Percentiles rank a stretch among this genome's conserved stretches.
Conservation (phyloP, 2,888 invertebrate genomes). For the Clitarchus hookeri region DNA sequence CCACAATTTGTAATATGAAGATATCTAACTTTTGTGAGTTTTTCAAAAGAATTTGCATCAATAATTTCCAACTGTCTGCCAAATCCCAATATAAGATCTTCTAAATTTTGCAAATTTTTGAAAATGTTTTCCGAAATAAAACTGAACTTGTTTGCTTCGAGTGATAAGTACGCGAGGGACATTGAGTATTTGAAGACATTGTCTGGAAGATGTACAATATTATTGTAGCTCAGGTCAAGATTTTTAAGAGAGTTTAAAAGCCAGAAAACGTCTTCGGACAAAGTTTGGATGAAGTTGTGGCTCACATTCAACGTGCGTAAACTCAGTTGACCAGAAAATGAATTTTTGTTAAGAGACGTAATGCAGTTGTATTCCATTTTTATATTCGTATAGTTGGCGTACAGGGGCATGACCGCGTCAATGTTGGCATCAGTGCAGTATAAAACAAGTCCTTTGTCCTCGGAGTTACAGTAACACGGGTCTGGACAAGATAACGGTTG, state of each 20-base stretch:
- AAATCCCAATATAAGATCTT: not conserved
- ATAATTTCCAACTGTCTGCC: not conserved
- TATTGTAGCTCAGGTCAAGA: not conserved
- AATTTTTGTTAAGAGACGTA: not conserved
- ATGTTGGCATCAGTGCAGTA: not conserved
- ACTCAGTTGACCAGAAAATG: not conserved
- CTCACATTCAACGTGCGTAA: not conserved
- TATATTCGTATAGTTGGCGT: not conserved
- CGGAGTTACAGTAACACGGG: not conserved
- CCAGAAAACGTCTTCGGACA: not conserved
- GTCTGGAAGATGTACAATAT: not conserved
- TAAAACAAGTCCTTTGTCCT: not conserved
- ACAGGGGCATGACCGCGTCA: not conserved
- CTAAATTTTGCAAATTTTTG: not conserved
- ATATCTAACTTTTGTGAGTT: not conserved
- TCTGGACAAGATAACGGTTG: not conserved
- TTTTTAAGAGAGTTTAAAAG: not conserved
- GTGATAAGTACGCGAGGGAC: not conserved
- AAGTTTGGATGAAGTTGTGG: not conserved
- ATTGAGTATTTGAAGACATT: not conserved
- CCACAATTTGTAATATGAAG: not conserved
- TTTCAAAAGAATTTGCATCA: not conserved
- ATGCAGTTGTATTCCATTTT: not conserved
- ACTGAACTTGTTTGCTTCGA: not conserved
- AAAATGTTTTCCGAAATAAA: not conserved